These are phyloP conservation scores for Thymelicus sylvestris DNA, from an alignment of 2,888 invertebrate genomes.

Conservation along the genomic window DNA sequence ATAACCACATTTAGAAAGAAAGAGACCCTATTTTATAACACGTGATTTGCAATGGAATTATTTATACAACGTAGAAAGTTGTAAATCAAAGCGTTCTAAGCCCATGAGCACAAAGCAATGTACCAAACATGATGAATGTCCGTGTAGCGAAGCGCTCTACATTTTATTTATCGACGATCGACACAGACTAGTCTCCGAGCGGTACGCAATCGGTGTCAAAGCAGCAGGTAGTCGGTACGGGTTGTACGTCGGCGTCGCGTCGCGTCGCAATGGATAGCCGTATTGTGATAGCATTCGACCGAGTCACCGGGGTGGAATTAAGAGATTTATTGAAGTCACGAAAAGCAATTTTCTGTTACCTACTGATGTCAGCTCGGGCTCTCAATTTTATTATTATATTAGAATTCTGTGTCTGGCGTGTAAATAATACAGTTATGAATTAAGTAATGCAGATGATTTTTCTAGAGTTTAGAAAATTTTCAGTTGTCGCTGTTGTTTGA, in stretches of 20 bases:
- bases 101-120: slow-evolving; percentile 28
- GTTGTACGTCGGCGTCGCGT: slow-evolving; percentile 39
- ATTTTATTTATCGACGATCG: slow-evolving; percentile 51
- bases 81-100: slow-evolving; percentile 29
- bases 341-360: slow-evolving; percentile 66
- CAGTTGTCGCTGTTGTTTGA: too few species aligned
- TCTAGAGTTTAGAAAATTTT: too few species aligned
- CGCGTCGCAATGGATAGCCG: slow-evolving; percentile 49
- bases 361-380: slow-evolving; percentile 61
- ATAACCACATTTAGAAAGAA: too few species aligned
- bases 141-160: slow-evolving; percentile 45
- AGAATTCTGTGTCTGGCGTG: background rate
- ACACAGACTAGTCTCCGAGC: slow-evolving; percentile 19
- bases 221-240: slow-evolving; percentile 44
- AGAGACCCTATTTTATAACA: too few species aligned
- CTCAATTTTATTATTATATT: slow-evolving; percentile 43
- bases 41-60: background rate
- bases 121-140: slow-evolving; percentile 40
- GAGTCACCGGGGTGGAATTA: slow-evolving; percentile 78
- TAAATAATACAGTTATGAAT: slow-evolving; percentile 1
- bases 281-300: slow-evolving; percentile 75
- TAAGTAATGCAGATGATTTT: background rate
- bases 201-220: slow-evolving; percentile 46
- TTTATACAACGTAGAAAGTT: background rate
- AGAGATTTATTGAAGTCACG: slow-evolving; percentile 80